Evolutionary conservation across 2,113 vertebrate species (phyloP), one percentile per base, ranked within the genome.

Genomic region (Zosterops pallidus): DNA sequence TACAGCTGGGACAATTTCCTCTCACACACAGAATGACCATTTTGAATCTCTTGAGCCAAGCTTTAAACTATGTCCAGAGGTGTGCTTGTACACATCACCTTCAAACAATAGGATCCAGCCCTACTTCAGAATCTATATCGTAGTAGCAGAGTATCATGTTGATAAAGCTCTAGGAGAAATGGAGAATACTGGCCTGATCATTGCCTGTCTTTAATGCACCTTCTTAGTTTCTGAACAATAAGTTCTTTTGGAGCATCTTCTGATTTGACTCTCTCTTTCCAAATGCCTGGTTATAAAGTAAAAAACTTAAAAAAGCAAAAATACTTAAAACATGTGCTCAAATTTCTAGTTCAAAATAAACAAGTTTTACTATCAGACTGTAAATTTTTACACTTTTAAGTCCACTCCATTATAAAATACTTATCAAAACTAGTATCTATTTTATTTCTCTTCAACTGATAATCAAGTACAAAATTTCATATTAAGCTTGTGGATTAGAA

Each of bases 31-130:
- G 39, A 33, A 83, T 62, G 25, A 41, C 2, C 3, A 14, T 31
- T 62, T 3, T 46, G 10, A 42, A 49, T 31, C 0, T 0, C n/a
- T n/a, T 2, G 0, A 70, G 33, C 28, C 21, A 12, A 77, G 59
- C 20, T 63, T 53, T 11, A 70, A 22, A 33, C 2, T 41, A 2
- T 4, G 12, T 37, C 63, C 14, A 55, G 47, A 25, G 59, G 24
- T 0, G 1, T 7, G 14, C 8, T 20, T 33, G 23, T 18, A 41
- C 44, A 11, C 17, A 13, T 33, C 37, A 31, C 5, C 31, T 46
- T 71, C 33, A 31, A 3, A 2, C 6, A 20, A n/a, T 2, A 1
- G 18, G 19, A 68, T 7, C 12, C 41, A 60, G 29, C 2, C 42
- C 33, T 50, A 15, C 41, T 74, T 60, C 44, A 47, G 41, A 56